Base-by-base conservation (phyloP, 92 coral and sea anemone species). In the Ricordea florida region DNA sequence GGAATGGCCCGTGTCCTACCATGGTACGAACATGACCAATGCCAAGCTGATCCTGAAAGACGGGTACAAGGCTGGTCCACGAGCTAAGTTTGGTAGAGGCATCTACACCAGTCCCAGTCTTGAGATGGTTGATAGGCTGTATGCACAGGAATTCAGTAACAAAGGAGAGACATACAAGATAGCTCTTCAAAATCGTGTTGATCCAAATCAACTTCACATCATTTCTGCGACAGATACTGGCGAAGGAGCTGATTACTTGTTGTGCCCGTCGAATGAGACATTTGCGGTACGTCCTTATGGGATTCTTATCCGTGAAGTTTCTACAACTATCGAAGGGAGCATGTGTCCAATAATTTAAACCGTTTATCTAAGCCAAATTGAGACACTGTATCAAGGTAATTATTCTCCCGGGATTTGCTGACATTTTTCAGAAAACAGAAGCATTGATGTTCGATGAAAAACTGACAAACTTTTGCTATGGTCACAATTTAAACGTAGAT, bases 1-100 rank as follows among this genome's bases (percentile, higher is more conserved):
- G 8, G 94, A 85, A 47, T 89, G 94, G 94, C 87, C 94, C 1
- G 94, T 89, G 2, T 79, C 90, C 26, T 89, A 89, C 42, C 94
- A 85, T 18, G 94, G 90, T 0, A 89, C 94, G 24, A 49, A 60
- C 18, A 27, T 61, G 29, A 37, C 21, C 4, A 71, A 41, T 13
- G 78, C 72, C 0, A 29, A 57, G 32, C 3, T 38, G 42, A 89
- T 89, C 42, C 17, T 76, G 17, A 52, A 79, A 30, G 22, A 49
- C 3, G 90, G 90, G 0, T 69, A n/a, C 58, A 76, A 76, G n/a
- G 45, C 73, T 20, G 78, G 77, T 0, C 50, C 48, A 11, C 6
- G 68, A 41, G 82, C 44, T 16, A 14, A 2, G 22, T 64, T 31
- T 74, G 90, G 79, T 34, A 64, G 31, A 38, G 94, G 87, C 22